Evolutionary conservation across 1,140 invertebrate genomes (phyloP).

Genomic region (Tribolium madens): DNA sequence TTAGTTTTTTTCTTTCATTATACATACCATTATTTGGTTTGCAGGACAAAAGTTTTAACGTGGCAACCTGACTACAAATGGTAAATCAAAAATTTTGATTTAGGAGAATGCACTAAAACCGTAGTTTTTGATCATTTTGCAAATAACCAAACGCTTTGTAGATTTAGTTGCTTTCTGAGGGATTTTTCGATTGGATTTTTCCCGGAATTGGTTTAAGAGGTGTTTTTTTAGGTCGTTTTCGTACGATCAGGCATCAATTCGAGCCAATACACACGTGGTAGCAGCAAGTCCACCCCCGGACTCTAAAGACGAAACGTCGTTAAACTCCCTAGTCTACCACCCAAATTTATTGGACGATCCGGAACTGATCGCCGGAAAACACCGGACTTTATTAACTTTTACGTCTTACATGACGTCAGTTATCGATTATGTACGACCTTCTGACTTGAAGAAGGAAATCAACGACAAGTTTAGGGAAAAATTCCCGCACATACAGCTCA

Average conservation of each 20-base stretch:
- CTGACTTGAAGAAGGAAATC: slow-evolving; percentile 96
- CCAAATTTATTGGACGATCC: slow-evolving; percentile 95
- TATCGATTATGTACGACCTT: slow-evolving; percentile 96
- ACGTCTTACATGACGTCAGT: slow-evolving; percentile 96
- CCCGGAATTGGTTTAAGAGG: too few relatives aligned
- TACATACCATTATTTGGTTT: slow-evolving; percentile 63
- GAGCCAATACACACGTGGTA: slow-evolving; percentile 68
- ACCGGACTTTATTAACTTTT: slow-evolving; percentile 93
- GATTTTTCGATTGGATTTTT: too few relatives aligned
- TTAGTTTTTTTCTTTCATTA: slow-evolving; percentile 9
- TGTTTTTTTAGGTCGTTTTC: slow-evolving; percentile 78
- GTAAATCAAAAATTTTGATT: slow-evolving; percentile 67
- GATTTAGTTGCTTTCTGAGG: not conserved
- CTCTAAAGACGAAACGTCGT: slow-evolving; percentile 60
- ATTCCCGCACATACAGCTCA: slow-evolving; percentile 94
- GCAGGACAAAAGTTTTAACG: slow-evolving; percentile 87
- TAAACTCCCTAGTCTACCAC: slow-evolving; percentile 73
- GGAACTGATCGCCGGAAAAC: slow-evolving; percentile 94
- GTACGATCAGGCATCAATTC: slow-evolving; percentile 76
- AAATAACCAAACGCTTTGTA: slow-evolving; percentile 7
- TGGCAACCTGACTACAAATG: slow-evolving; percentile 86
- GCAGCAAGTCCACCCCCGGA: slow-evolving; percentile 74
- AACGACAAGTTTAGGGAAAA: slow-evolving; percentile 98
- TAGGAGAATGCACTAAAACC: slow-evolving; percentile 37
- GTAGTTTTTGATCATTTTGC: slow-evolving; percentile 12